phyloP scores from a whole-genome alignment of 35 echinoderm and acorn worm genomes.

The Heliocidaris tuberculata region DNA sequence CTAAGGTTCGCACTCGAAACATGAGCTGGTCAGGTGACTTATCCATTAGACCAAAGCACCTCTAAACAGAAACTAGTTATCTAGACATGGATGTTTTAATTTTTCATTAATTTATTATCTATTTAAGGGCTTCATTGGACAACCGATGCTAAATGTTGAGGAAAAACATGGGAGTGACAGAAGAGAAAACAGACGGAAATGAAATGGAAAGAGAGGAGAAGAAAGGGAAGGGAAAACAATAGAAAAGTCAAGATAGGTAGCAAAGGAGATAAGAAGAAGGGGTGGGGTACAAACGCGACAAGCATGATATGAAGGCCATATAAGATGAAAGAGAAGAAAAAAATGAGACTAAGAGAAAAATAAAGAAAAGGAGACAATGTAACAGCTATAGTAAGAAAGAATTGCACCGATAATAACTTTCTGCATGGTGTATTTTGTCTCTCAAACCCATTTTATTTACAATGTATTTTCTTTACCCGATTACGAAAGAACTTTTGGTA shows the following conservation, averaged over 20 bases:
- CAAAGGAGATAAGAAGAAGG: neutral
- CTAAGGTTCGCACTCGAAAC: too few relatives aligned
- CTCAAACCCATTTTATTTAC: neutral
- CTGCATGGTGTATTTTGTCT: conserved; percentile 10
- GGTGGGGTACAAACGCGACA: neutral
- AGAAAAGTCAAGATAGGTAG: neutral
- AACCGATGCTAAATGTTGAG: too few relatives aligned
- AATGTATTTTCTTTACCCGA: neutral
- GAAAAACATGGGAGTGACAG: neutral
- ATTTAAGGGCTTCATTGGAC: too few relatives aligned
- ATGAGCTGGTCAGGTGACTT: too few relatives aligned
- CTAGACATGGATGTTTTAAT: too few relatives aligned
- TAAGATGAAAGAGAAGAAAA: neutral
- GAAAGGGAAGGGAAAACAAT: neutral
- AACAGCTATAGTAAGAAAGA: neutral
- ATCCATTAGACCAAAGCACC: too few relatives aligned
- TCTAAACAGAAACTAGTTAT: too few relatives aligned
- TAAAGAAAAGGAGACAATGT: neutral
- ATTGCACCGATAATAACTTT: neutral
- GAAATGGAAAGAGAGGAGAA: neutral
- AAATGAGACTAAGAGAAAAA: neutral
- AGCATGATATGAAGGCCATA: neutral
- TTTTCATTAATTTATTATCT: too few relatives aligned
- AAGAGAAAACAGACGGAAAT: neutral
- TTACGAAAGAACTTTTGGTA: neutral